Evolutionary conservation across 2,888 invertebrate species (phyloP).

Genomic region (Agonopterix alstromeriana): DNA sequence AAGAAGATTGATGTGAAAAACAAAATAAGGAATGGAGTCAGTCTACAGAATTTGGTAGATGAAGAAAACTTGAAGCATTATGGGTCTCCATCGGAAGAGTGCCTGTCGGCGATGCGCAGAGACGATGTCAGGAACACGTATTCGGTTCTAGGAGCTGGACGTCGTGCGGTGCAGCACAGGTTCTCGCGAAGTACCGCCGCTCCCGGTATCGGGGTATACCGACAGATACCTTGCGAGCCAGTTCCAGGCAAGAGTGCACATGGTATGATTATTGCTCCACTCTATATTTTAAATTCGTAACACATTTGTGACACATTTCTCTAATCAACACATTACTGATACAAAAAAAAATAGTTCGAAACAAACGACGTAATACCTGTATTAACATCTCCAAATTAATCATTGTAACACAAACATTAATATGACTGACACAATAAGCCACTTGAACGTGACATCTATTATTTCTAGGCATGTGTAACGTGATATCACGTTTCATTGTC

Average conservation of each 20-base stretch:
- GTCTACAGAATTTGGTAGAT: conserved; percentile 58
- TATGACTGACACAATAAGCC: conserved; percentile 11
- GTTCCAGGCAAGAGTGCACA: conserved; percentile 27
- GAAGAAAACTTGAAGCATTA: conserved; percentile 57
- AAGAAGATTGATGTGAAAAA: conserved; percentile 34
- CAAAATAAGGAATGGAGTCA: conserved; percentile 49
- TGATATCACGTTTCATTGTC: conserved; percentile 31
- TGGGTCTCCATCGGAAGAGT: conserved; percentile 44
- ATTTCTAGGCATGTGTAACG: conserved; percentile 17
- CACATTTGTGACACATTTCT: too few species aligned
- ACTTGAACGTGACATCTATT: conserved; percentile 11
- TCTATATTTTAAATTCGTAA: neutral
- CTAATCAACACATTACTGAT: too few species aligned
- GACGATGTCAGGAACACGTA: conserved; percentile 56
- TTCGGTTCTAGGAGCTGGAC: conserved; percentile 51
- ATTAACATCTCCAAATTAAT: neutral
- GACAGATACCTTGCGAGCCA: conserved; percentile 54
- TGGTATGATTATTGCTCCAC: conserved; percentile 24
- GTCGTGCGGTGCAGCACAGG: conserved; percentile 40
- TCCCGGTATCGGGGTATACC: conserved; percentile 60
- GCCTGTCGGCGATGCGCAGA: conserved; percentile 23
- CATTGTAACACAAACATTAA: conserved; percentile 1
- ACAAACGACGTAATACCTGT: neutral
- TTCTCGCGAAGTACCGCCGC: conserved; percentile 42
- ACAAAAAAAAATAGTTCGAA: neutral